Evolutionary conservation across 2,888 invertebrate species (phyloP).

Genomic region (Limnephilus lunatus): DNA sequence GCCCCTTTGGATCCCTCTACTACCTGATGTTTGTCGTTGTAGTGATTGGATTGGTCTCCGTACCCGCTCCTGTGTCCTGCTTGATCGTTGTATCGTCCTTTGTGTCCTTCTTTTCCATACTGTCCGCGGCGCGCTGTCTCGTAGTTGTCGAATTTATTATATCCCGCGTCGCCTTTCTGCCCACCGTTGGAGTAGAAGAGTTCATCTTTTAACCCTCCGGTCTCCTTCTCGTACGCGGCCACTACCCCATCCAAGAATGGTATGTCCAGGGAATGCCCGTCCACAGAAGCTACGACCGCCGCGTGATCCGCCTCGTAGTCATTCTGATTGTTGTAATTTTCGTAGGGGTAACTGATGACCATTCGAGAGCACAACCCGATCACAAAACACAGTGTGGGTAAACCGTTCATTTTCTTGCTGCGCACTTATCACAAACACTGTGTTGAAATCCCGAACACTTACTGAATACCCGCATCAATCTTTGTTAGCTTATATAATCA

Average conservation of each 20-base stretch:
- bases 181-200: conserved; percentile 68
- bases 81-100: conserved; percentile 70
- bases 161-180: conserved; percentile 62
- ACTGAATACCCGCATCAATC: conserved; percentile 38
- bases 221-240: conserved; percentile 67
- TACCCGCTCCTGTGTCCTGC: conserved; percentile 70
- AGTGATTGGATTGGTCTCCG: conserved; percentile 72
- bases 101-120: conserved; percentile 71
- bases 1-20: conserved; percentile 72
- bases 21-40: conserved; percentile 72
- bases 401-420: conserved; percentile 38
- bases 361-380: not conserved
- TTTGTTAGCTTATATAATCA: conserved; percentile 39
- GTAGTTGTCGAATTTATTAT: conserved; percentile 62
- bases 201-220: conserved; percentile 69
- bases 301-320: conserved; percentile 53
- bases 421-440: not conserved
- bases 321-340: conserved; percentile 4
- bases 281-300: conserved; percentile 40
- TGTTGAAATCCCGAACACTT: conserved; percentile 33
- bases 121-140: conserved; percentile 70
- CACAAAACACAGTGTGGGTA: conserved; percentile 38
- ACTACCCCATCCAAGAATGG: conserved; percentile 34
- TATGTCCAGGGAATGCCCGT: conserved; percentile 11
- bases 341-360: conserved; percentile 23